These are phyloP conservation scores for Gadus chalcogrammus DNA, from an alignment of 2,113 vertebrate species.

Conservation along the genomic window DNA sequence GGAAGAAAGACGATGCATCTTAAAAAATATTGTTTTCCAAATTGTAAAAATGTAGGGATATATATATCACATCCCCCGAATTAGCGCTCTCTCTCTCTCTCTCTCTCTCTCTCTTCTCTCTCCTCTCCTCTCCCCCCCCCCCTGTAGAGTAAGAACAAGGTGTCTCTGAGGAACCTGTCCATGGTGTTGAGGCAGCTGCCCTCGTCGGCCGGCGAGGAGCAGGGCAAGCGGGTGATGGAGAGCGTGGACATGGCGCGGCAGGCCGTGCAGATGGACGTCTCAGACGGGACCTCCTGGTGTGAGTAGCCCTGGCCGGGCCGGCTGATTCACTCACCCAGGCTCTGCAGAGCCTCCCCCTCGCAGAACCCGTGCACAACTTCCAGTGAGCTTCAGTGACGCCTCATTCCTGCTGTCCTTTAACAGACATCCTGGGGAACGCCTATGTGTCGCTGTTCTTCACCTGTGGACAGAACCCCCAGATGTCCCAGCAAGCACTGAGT, in stretches of 20 bases:
- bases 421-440: conserved; percentile 88
- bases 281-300: conserved; percentile 91
- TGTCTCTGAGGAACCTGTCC: conserved; percentile 84
- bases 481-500: conserved; percentile 86
- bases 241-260: conserved; percentile 83
- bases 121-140: background rate
- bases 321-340: background rate
- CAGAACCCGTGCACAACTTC: too few species aligned
- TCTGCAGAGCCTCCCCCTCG: too few species aligned
- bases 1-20: too few species aligned
- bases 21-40: too few species aligned
- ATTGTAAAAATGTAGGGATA: too few species aligned
- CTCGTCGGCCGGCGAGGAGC: conserved; percentile 50
- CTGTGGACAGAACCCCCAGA: conserved; percentile 84
- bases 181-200: conserved; percentile 87
- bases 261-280: conserved; percentile 83
- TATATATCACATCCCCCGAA: too few species aligned
- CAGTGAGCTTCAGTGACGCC: too few species aligned
- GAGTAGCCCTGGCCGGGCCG: conserved; percentile 56
- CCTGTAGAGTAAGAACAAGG: conserved; percentile 84
- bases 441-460: conserved; percentile 87
- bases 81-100: too few species aligned
- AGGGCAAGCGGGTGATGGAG: conserved; percentile 76
- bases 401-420: background rate
- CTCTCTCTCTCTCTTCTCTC: too few species aligned